Evolutionary conservation across 1,140 invertebrate species (phyloP), one percentile per base, ranked within the genome.

Genomic region (Cheumatopsyche charites): DNA sequence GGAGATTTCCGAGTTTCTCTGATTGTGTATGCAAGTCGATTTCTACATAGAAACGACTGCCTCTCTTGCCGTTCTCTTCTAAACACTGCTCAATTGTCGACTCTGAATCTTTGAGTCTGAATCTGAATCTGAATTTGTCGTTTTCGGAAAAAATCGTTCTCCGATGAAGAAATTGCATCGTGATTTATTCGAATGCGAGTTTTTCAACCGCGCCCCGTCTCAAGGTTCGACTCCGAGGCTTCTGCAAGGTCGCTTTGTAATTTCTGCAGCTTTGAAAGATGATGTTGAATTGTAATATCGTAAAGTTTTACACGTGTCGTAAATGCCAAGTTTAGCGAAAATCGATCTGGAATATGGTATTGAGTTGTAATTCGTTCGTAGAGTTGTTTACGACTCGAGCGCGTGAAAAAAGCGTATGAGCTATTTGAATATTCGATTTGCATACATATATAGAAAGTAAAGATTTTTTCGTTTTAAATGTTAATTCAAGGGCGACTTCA

Each of bases 1-100:
- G 12, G 55, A 58, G 23, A 58, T 58, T 58, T 58, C 55, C 55
- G 55, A 58, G 55, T 58, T 58, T 58, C 55, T 58, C 55, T 58
- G 55, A 58, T 58, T 58, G 19, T 23, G 25, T 58, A 58, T 58
- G 55, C 55, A 26, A 58, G 55, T 26, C 55, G 55, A 58, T 58
- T 58, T 58, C 55, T 58, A n/a, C n/a, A n/a, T n/a, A 17, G 55
- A 58, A 58, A 58, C 55, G 55, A n/a, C n/a, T n/a, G 29, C 21
- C 17, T 9, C 55, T 58, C 21, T 58, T 25, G 55, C 7, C 47
- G 47, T 52, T 52, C 9, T 52, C 19, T 19, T 52, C 47, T 52
- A 17, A 52, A 2, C 13, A 42, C 41, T 52, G n/a, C 19, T 15
- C 47, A 19, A 52, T 52, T 17, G 15, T 52, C 47, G n/a, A 17